Base-by-base conservation (phyloP, 2,888 invertebrate genomes). In the Tinea pellionella region DNA sequence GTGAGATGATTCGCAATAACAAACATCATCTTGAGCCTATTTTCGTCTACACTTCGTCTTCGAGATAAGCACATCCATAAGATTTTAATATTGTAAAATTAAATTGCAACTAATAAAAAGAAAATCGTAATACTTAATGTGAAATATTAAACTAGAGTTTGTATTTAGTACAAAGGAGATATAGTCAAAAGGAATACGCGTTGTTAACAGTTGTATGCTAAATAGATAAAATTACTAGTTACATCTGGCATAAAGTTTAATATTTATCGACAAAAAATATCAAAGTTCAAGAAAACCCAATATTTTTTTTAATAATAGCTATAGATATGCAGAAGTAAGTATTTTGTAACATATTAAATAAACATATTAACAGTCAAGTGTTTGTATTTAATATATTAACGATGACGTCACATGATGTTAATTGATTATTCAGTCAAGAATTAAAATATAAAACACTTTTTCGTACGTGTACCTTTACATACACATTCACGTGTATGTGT, bases 1-100 rank as follows among this genome's bases (percentile, higher is more conserved):
- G 15, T 13, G 47, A 47, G 47, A 15, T 47, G 37, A 37, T 2
- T 1, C 37, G n/a, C 47, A 47, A 47, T 47, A 47, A 47, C 15
- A 47, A 47, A 47, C 47, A 47, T 15, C 47, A 47, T 47, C 47
- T 47, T 47, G 15, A 47, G 47, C 9, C 15, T 47, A 47, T 47
- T 47, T 47, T 47, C 47, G 47, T 47, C 15, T 15, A 13, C 15
- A 16, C 12, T 42, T 42, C 15, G 47, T 2, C 13, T 47, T 47
- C 4, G 13, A 47, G n/a, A 16, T 47, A 47, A 47, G 47, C 47
- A 41, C 13, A 47, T 47, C 47, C 47, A 15, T 15, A 16, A 16
- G 16, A 4, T 47, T 15, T 47, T 47, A 47, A 47, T 47, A 47
- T 47, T n/a, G 1, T 24, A 41, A 9, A 47, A 47, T 16, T 47